Evolutionary conservation across 92 coral and sea anemone genomes (phyloP).

Genomic region (Hydrozoanthus gracilis): DNA sequence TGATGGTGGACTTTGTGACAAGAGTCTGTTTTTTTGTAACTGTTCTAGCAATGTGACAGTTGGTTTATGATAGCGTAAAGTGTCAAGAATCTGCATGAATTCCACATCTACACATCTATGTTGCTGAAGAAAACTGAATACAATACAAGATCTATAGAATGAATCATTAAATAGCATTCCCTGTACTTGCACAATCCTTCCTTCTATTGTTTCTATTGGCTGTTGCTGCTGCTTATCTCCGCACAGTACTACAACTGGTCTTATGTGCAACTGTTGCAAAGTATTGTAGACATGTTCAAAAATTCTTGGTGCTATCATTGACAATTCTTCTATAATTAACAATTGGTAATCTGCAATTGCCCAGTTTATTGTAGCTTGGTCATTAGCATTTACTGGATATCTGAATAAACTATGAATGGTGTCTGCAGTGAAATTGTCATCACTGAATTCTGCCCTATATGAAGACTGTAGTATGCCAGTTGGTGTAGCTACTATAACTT

Average conservation of each 20-base stretch:
- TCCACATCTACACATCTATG: neutral
- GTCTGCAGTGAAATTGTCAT: conserved; percentile 13
- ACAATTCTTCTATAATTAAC: conserved; percentile 39
- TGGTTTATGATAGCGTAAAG: no score
- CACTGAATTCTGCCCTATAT: neutral
- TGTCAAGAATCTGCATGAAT: neutral
- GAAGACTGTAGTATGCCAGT: neutral
- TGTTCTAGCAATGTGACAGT: no score
- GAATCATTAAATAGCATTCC: neutral
- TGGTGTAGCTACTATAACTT: neutral
- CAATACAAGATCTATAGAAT: neutral
- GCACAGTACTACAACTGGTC: conserved; percentile 46
- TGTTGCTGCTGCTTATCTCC: conserved; percentile 56
- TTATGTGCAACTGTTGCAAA: conserved; percentile 26
- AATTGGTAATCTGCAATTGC: neutral
- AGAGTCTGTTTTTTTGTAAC: no score
- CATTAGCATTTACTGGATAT: neutral
- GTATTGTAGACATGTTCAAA: conserved; percentile 35
- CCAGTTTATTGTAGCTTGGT: conserved; percentile 2
- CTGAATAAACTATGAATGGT: conserved; percentile 13
- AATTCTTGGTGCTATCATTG: conserved; percentile 31
- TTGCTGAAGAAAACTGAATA: neutral
- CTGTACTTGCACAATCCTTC: neutral
- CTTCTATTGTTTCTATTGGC: conserved; percentile 30
- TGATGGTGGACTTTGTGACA: no score